Conservation (phyloP, 2,113 vertebrate species). For the Lycocorax pyrrhopterus region DNA sequence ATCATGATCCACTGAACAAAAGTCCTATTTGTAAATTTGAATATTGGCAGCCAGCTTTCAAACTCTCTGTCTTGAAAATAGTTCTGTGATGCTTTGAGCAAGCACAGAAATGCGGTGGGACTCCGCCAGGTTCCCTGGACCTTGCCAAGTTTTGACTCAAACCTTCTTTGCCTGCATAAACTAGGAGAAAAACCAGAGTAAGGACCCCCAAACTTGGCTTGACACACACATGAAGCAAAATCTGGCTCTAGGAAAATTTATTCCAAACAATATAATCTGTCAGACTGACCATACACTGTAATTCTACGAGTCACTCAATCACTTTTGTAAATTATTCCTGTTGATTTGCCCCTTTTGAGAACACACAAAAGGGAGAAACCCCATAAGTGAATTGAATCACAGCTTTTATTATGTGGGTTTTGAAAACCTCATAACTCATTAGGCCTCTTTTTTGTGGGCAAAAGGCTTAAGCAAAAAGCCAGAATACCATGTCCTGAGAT, state of each 20-base stretch:
- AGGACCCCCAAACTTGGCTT: background rate
- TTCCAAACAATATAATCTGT: constrained; percentile 52
- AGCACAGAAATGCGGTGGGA: constrained; percentile 62
- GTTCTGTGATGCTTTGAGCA: constrained; percentile 68
- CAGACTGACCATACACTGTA: constrained; percentile 30
- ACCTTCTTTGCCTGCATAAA: background rate
- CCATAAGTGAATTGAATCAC: background rate
- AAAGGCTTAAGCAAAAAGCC: background rate
- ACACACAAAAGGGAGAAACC: background rate
- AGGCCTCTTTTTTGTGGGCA: background rate
- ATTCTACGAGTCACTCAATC: constrained; percentile 35
- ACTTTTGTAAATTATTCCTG: constrained; percentile 47
- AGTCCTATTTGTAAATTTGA: constrained; percentile 60
- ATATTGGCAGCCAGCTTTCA: constrained; percentile 53
- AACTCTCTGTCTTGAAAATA: constrained; percentile 63
- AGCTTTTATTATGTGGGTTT: constrained; percentile 5
- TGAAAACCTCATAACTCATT: constrained; percentile 23
- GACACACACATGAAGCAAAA: constrained; percentile 47
- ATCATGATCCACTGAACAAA: constrained; percentile 55
- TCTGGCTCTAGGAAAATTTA: constrained; percentile 36
- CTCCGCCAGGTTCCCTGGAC: background rate
- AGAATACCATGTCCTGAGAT: background rate
- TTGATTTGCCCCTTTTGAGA: constrained; percentile 10
- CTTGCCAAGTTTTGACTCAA: constrained; percentile 13
- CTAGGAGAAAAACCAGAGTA: background rate